Percentiles rank a stretch among this genome's conserved stretches.
Evolutionary conservation across 2,888 invertebrate species (phyloP).

Genomic region (Chalcis sispes): DNA sequence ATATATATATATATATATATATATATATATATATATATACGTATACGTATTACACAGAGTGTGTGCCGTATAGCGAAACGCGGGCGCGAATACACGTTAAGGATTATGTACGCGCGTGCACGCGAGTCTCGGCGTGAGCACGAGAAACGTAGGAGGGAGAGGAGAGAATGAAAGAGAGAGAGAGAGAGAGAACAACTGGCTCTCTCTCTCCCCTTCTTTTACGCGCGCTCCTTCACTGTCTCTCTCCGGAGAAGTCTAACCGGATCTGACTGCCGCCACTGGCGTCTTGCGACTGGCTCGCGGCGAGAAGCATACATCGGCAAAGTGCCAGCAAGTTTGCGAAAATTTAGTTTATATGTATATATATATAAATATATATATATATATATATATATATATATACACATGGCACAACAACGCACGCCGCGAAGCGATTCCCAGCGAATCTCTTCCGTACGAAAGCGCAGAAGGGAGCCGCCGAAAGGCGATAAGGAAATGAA

Average conservation of each 20-base stretch:
- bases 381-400: too few relatives aligned
- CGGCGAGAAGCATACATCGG: too few relatives aligned
- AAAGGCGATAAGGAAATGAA: neutral
- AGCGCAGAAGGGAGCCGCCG: neutral
- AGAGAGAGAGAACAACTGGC: neutral
- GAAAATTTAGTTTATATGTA: slow-evolving; percentile 11
- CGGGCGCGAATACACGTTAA: too few relatives aligned
- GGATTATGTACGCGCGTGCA: neutral
- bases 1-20: too few relatives aligned
- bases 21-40: too few relatives aligned
- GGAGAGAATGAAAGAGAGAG: neutral
- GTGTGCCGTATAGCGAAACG: too few relatives aligned
- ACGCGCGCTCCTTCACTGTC: neutral
- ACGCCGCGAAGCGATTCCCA: too few relatives aligned
- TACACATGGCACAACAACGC: too few relatives aligned
- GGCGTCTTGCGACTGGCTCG: slow-evolving; percentile 23
- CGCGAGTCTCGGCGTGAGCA: neutral
- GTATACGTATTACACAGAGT: too few relatives aligned
- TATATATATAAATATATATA: too few relatives aligned
- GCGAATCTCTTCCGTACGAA: neutral
- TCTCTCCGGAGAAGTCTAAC: too few relatives aligned
- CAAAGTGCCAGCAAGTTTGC: neutral
- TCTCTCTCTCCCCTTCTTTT: neutral
- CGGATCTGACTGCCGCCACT: slow-evolving; percentile 32
- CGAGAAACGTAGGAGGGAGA: too few relatives aligned